A percentile compares a stretch with the other conserved stretches of the same genome.
These are phyloP conservation scores for Amphibalanus amphitrite DNA, from an alignment of 1,140 invertebrate species.

Conservation along the genomic window DNA sequence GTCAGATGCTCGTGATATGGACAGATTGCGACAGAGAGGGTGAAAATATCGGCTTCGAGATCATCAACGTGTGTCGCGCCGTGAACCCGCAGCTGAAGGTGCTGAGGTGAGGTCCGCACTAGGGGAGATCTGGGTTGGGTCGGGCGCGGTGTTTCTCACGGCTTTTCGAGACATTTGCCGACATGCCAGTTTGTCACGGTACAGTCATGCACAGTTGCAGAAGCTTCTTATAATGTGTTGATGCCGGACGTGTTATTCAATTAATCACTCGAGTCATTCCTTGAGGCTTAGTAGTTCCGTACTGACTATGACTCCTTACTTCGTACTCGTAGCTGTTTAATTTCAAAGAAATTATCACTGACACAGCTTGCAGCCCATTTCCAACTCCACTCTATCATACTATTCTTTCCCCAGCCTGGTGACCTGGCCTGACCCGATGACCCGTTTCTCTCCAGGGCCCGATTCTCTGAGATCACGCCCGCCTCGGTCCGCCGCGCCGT, in stretches of 20 bases:
- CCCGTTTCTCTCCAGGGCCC: slow-evolving; percentile 88
- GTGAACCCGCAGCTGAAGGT: slow-evolving; percentile 52
- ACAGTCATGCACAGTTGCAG: not conserved
- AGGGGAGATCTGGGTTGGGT: not conserved
- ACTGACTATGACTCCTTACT: too few species aligned
- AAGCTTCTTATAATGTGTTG: not conserved
- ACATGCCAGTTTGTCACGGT: not conserved
- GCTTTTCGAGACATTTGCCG: not conserved
- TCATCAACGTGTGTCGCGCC: slow-evolving; percentile 74
- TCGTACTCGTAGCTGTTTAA: too few species aligned
- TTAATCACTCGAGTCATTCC: not conserved
- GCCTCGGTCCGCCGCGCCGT: slow-evolving; percentile 61
- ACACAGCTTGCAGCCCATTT: too few species aligned
- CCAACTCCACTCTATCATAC: too few species aligned
- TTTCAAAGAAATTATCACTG: too few species aligned
- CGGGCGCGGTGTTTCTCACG: not conserved
- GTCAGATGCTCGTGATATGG: slow-evolving; percentile 83
- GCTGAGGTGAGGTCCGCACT: slow-evolving; percentile 6
- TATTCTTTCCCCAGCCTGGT: slow-evolving; percentile 13
- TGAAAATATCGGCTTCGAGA: slow-evolving; percentile 98
- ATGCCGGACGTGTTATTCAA: not conserved
- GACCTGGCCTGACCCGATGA: slow-evolving; percentile 27
- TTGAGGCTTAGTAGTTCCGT: not conserved
- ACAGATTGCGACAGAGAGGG: slow-evolving; percentile 99
- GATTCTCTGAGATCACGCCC: slow-evolving; percentile 93